phyloP scores from a whole-genome alignment of 2,888 invertebrate species.

The Cosmopolites sordidus region DNA sequence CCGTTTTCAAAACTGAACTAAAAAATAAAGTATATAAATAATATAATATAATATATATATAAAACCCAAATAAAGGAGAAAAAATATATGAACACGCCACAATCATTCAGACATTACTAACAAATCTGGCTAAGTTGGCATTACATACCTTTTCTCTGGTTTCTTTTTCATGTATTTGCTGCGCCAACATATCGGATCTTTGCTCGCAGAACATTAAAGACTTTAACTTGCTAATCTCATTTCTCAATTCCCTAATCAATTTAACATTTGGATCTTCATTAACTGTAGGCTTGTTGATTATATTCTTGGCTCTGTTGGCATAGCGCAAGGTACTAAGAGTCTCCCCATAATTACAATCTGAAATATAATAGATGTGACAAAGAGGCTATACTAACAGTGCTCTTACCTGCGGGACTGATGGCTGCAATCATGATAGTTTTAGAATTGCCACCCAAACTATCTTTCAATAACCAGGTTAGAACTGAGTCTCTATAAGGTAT shows the following conservation, averaged over 20 bases:
- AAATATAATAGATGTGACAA: conserved; percentile 9
- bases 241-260: conserved; percentile 76
- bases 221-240: conserved; percentile 79
- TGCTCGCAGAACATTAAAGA: conserved; percentile 65
- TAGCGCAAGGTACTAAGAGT: conserved; percentile 81
- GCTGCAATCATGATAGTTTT: conserved; percentile 91
- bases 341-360: conserved; percentile 82
- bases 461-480: conserved; percentile 83
- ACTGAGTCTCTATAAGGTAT: conserved; percentile 87
- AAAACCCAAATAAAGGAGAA: too few species aligned
- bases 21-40: too few species aligned
- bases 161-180: conserved; percentile 78
- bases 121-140: too few species aligned
- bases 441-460: conserved; percentile 84
- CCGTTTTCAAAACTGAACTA: too few species aligned
- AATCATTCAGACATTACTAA: too few species aligned
- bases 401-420: conserved; percentile 52
- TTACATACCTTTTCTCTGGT: conserved; percentile 73
- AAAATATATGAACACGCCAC: too few species aligned
- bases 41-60: too few species aligned
- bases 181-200: conserved; percentile 65
- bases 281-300: conserved; percentile 85
- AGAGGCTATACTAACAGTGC: not conserved
- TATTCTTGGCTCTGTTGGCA: conserved; percentile 86
- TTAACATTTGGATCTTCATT: conserved; percentile 88